phyloP scores from a whole-genome alignment of 2,888 invertebrate genomes.

The Eilema caniola region DNA sequence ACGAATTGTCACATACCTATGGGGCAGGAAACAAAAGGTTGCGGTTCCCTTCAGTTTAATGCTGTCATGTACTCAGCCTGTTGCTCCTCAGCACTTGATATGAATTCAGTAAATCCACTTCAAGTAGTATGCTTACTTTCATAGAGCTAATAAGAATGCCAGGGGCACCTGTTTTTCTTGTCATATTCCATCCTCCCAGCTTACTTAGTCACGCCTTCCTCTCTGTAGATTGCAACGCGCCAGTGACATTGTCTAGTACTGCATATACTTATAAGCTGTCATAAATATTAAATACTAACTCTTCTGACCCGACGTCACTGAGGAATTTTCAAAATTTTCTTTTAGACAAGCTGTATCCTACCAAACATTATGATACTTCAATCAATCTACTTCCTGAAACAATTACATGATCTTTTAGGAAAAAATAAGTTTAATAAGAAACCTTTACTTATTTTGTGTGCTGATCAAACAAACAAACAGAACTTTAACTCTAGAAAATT shows the following conservation, averaged over 20 bases:
- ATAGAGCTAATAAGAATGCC: constrained; percentile 1
- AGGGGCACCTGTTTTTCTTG: neutral
- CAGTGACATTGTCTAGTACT: neutral
- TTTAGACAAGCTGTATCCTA: too few relatives aligned
- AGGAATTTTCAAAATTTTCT: neutral
- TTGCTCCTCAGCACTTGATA: neutral
- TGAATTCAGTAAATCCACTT: neutral
- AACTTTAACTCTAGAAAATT: too few relatives aligned
- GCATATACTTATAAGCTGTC: neutral
- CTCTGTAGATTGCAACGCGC: neutral
- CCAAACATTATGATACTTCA: neutral
- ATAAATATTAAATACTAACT: neutral
- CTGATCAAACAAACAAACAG: neutral
- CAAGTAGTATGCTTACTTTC: neutral
- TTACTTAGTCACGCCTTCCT: neutral
- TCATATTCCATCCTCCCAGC: neutral
- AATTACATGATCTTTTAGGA: neutral
- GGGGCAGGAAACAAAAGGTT: neutral
- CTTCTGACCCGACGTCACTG: neutral
- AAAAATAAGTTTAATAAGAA: neutral
- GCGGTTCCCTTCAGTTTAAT: neutral
- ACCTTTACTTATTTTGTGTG: neutral
- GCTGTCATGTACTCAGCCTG: neutral
- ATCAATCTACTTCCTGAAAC: neutral
- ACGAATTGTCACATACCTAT: too few relatives aligned